Evolutionary conservation across 2,888 invertebrate genomes (phyloP).

Genomic region (Julus scandinavius): DNA sequence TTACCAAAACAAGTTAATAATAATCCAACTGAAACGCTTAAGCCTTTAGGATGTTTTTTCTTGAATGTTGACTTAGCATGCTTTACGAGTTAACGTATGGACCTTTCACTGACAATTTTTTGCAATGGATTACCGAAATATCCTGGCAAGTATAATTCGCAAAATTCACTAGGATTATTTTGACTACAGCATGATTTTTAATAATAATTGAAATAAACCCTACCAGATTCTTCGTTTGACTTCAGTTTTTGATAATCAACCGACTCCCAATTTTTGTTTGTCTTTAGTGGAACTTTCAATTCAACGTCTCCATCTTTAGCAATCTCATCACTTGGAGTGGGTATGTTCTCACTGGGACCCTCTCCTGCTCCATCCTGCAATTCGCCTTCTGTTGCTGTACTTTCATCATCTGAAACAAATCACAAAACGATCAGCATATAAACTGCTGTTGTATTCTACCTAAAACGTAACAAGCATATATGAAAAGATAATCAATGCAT

Average conservation of each 20-base stretch:
- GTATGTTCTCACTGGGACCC: constrained; percentile 49
- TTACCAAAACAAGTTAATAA: no score
- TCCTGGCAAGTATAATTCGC: no score
- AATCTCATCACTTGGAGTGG: not conserved
- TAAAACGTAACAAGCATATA: no score
- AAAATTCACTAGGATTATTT: no score
- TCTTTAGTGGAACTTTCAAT: not conserved
- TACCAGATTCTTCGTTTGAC: constrained; percentile 51
- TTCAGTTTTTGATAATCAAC: constrained; percentile 51
- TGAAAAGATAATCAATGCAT: no score
- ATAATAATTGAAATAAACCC: not conserved
- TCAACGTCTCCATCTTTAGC: constrained; percentile 47
- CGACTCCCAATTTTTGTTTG: constrained; percentile 2
- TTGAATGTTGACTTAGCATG: no score
- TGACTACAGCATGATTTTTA: not conserved
- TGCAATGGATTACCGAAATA: no score
- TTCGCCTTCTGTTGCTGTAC: constrained; percentile 55
- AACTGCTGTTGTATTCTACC: not conserved
- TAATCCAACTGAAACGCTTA: no score
- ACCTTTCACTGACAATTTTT: no score
- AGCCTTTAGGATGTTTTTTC: no score
- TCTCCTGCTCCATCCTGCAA: constrained; percentile 52
- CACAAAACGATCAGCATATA: not conserved
- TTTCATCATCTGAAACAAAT: constrained; percentile 53
- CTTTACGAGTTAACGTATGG: no score